Base-by-base conservation (phyloP, 1,140 invertebrate genomes). In the Phymorhynchus buccinoides region DNA sequence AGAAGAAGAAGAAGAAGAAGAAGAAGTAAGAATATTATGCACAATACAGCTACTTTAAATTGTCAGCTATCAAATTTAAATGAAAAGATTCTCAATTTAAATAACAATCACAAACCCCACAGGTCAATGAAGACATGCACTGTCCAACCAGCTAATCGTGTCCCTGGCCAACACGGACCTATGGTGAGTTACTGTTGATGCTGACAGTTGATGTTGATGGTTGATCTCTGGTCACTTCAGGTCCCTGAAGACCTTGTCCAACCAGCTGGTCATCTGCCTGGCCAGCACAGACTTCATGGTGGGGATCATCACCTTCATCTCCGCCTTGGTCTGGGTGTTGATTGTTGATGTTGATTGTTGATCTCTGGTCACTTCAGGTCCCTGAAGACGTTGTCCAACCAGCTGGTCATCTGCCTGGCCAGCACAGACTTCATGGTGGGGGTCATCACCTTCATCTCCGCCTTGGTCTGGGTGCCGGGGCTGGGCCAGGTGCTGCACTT, bases 271-370 rank as follows among this genome's bases (percentile, higher is more conserved):
- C 3, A 35, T 82, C 30, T 82, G 48, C 39, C 80, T 82, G 35
- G 80, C 80, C 30, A 52, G 56, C 37, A 71, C 80, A 4, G 80
- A 82, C 27, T 56, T 82, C 27, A 66, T 82, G 80, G 80, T 82
- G 4, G 80, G 80, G 2, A 6, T 79, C 4, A 32, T 79, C 30
- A n/a, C 41, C 42, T 52, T 79, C 42, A 52, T 79, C 41, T 16
- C 27, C 41, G 77, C 77, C 22, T 3, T 3, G 14, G 32, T 22
- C 1, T 9, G 14, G 6, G 44, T 52, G 4, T 0, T 82, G 9
- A 82, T 82, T 35, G n/a, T 39, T 7, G 18, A 14, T 1, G 80
- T 66, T 35, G 68, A 82, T 41, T 1, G 37, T 18, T 41, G 37
- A 32, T 66, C 80, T 56, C 66, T 82, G 35, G 56, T 82, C 32